Evolutionary conservation across 2,888 invertebrate species (phyloP), one percentile per base, ranked within the genome.

Genomic region (Lutraria lutraria): DNA sequence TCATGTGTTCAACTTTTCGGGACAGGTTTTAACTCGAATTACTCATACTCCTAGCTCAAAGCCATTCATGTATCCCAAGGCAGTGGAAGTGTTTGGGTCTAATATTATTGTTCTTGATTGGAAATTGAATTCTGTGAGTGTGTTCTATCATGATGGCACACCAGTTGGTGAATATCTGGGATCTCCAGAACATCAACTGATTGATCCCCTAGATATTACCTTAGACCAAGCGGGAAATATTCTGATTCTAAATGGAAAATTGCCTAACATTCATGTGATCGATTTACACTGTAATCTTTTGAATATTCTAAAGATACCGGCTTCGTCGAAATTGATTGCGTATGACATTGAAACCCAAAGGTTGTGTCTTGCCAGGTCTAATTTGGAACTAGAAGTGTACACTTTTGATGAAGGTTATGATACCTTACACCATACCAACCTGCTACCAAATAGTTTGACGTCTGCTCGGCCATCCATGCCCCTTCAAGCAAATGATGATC

Each of bases 171-270:
- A 92, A 76, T 92, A 92, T 54, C 43, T 43, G 10, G 92, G 92
- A 13, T 91, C 89, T 10, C 63, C 84, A 15, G 72, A 56, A n/a
- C 81, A 15, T 53, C 90, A 89, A 19, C 83, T 92, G 31, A 34
- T 83, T 13, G 87, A 88, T 19, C 92, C 92, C 0, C n/a, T 85
- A 29, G 87, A 89, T 83, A 80, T 92, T 63, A 90, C 90, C 4
- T 29, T 91, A 21, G 91, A 92, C 43, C 87, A 85, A 10, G 76
- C 52, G 54, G 92, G 90, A 31, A 90, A 92, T 52, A 84, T 92
- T n/a, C 53, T 92, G 87, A 87, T 92, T n/a, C 81, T 91, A 0
- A 89, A 92, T 86, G 91, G 89, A 16, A 81, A 92, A 21, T 43
- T 88, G 15, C 68, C 83, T 13, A 91, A 86, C 25, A 89, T 92